Percentiles rank a stretch among this genome's conserved stretches.
phyloP scores from a whole-genome alignment of 2,113 vertebrate species.

The Indicator indicator region DNA sequence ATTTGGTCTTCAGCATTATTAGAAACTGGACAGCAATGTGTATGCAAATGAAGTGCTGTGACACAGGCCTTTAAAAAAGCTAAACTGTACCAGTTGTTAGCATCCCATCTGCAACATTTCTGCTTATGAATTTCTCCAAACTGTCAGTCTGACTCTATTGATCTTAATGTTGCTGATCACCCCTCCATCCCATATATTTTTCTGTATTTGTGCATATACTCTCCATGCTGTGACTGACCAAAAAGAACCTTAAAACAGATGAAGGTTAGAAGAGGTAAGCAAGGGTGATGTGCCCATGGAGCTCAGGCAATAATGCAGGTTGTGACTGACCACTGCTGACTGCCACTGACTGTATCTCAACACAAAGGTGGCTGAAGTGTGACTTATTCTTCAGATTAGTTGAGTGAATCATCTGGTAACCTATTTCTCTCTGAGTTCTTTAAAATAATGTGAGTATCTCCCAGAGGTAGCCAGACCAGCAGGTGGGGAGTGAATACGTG shows the following conservation, averaged over 20 bases:
- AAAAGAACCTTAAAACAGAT: background rate
- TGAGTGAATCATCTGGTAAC: background rate
- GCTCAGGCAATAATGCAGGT: background rate
- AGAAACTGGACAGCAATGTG: background rate
- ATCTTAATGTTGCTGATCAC: background rate
- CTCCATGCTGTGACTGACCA: background rate
- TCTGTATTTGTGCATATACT: background rate
- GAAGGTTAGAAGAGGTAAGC: background rate
- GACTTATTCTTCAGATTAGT: background rate
- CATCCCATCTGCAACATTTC: background rate
- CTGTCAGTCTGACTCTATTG: background rate
- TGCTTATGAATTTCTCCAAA: background rate
- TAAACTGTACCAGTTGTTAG: background rate
- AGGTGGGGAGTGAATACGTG: rapidly evolving
- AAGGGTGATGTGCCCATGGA: background rate
- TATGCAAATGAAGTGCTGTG: background rate
- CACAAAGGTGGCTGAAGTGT: rapidly evolving
- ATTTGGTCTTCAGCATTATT: background rate
- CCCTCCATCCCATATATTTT: no score
- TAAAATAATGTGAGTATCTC: background rate
- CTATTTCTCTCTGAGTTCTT: background rate
- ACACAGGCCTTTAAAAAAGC: rapidly evolving
- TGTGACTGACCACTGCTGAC: background rate
- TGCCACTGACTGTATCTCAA: background rate
- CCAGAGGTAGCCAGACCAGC: background rate